A percentile compares a stretch with the other conserved stretches of the same genome.
These are phyloP conservation scores for Belonocnema kinseyi DNA, from an alignment of 1,140 invertebrate species.

Conservation along the genomic window DNA sequence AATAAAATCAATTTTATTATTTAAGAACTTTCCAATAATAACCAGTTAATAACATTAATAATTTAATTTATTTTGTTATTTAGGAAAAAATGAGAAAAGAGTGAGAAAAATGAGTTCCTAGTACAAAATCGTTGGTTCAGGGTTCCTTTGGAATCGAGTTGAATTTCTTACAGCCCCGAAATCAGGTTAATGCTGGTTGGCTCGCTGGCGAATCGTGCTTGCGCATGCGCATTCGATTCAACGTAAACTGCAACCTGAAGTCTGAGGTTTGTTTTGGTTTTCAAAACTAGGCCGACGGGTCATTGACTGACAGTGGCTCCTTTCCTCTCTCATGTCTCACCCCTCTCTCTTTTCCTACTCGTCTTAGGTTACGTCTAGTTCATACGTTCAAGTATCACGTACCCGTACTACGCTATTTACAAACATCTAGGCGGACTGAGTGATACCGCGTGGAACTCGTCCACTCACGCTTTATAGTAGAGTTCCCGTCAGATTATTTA, in stretches of 20 bases:
- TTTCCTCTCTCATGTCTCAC: conserved; percentile 8
- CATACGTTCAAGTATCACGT: conserved; percentile 4
- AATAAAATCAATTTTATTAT: no score
- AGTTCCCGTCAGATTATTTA: neutral
- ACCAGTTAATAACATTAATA: no score
- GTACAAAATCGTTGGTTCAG: no score
- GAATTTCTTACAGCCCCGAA: no score
- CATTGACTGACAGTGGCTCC: conserved; percentile 49
- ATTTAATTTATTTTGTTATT: no score
- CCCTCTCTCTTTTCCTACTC: conserved; percentile 32
- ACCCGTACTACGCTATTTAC: neutral
- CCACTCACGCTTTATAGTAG: neutral
- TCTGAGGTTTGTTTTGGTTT: conserved; percentile 68
- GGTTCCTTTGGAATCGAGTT: no score
- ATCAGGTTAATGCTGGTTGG: neutral
- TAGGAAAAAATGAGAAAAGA: no score
- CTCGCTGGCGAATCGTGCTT: neutral
- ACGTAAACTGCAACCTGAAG: conserved; percentile 22
- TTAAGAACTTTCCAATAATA: no score
- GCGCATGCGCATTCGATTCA: neutral
- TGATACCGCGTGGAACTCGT: conserved; percentile 2
- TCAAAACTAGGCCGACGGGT: conserved; percentile 69
- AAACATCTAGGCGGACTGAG: conserved; percentile 2
- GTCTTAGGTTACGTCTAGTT: conserved; percentile 5
- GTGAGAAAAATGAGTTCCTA: no score